Evolutionary conservation across 2,113 vertebrate genomes (phyloP).

Genomic region (Gallinago media): DNA sequence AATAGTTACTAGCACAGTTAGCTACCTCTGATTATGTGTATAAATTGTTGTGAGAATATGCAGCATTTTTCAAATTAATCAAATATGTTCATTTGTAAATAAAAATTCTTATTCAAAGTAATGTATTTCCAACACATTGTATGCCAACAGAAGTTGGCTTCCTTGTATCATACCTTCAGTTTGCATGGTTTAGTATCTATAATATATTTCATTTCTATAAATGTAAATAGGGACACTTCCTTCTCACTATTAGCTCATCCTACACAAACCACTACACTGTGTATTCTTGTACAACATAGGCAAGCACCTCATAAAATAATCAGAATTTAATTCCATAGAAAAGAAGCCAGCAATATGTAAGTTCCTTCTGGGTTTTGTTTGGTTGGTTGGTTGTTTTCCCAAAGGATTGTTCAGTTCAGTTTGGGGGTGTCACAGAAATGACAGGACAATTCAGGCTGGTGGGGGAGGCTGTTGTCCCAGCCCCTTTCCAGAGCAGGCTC

Average conservation of each 20-base stretch:
- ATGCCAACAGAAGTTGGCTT: neutral
- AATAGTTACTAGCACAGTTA: neutral
- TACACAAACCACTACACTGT: neutral
- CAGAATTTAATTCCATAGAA: neutral
- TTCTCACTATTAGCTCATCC: neutral
- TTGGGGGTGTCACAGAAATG: neutral
- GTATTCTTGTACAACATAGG: neutral
- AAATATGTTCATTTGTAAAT: neutral
- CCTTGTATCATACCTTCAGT: neutral
- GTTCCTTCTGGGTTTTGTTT: neutral
- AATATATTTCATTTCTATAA: neutral
- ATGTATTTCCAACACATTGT: neutral
- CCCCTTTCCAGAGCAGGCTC: neutral
- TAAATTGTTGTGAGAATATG: neutral
- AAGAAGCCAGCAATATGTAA: accelerated
- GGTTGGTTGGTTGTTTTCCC: neutral
- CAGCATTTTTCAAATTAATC: neutral
- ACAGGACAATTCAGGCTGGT: neutral
- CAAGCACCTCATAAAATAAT: neutral
- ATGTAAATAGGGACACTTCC: neutral
- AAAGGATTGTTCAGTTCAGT: neutral
- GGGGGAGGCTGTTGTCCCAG: accelerated
- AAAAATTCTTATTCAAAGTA: neutral
- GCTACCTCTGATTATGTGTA: neutral
- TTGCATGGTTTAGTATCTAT: neutral